Percentiles rank a stretch among this genome's conserved stretches.
phyloP scores from a whole-genome alignment of 2,888 invertebrate genomes.

The Boloria euphrosyne region DNA sequence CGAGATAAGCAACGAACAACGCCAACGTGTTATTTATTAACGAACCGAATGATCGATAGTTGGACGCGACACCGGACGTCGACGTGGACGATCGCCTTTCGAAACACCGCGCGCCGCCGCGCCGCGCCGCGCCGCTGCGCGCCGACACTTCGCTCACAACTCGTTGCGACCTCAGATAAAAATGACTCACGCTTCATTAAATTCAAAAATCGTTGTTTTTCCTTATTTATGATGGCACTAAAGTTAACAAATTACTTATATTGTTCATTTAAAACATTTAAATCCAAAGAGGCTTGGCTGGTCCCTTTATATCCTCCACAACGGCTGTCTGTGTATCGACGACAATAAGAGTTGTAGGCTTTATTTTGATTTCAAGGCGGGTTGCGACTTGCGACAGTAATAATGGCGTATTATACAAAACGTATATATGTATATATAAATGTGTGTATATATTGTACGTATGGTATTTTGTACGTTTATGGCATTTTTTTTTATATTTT shows the following conservation, averaged over 20 bases:
- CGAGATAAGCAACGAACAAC: slow-evolving; percentile 77
- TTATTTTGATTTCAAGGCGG: no score
- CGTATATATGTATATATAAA: no score
- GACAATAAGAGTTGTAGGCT: no score
- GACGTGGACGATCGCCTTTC: slow-evolving; percentile 74
- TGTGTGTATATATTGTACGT: no score
- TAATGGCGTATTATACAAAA: no score
- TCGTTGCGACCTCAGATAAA: slow-evolving; percentile 58
- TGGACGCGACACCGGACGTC: slow-evolving; percentile 80
- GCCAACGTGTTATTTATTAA: slow-evolving; percentile 82
- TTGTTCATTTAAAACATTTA: no score
- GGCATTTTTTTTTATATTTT: no score
- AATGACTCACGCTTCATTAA: slow-evolving; percentile 57
- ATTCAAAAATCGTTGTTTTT: slow-evolving; percentile 53
- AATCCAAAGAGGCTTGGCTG: no score
- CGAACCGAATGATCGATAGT: slow-evolving; percentile 83
- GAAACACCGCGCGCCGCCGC: slow-evolving; percentile 66
- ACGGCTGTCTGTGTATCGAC: no score
- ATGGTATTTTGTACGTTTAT: no score
- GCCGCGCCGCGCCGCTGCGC: slow-evolving; percentile 53
- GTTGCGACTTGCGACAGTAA: no score
- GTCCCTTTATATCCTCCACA: no score
- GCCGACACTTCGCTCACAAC: slow-evolving; percentile 53
- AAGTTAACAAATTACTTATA: slow-evolving; percentile 15
- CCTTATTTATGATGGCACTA: slow-evolving; percentile 35